phyloP scores from a whole-genome alignment of 2,113 vertebrate species.

The Eleginops maclovinus region DNA sequence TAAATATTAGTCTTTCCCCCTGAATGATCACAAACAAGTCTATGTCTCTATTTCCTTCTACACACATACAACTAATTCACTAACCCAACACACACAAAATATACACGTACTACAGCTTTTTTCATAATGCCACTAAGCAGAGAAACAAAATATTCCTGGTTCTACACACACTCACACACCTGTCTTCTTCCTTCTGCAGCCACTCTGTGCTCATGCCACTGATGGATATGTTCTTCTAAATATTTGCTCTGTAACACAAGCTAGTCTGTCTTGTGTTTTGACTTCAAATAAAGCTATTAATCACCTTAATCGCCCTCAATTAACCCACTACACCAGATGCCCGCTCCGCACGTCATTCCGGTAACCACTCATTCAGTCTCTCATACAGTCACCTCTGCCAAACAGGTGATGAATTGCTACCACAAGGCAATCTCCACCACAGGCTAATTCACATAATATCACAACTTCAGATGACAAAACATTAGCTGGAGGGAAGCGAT shows the following conservation, averaged over 20 bases:
- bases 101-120: constrained; percentile 35
- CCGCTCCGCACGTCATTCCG: constrained; percentile 79
- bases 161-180: constrained; percentile 29
- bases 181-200: constrained; percentile 53
- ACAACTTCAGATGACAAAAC: constrained; percentile 76
- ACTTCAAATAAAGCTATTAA: constrained; percentile 92
- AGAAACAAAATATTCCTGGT: too few relatives aligned
- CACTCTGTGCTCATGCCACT: constrained; percentile 57
- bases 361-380: constrained; percentile 63
- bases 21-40: constrained; percentile 64
- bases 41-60: constrained; percentile 80
- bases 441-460: constrained; percentile 73
- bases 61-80: background rate
- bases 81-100: constrained; percentile 41
- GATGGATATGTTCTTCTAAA: constrained; percentile 84
- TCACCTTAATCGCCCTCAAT: constrained; percentile 90
- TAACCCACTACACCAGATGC: constrained; percentile 84
- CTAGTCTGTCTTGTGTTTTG: constrained; percentile 88
- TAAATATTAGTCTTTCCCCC: constrained; percentile 78
- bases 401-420: constrained; percentile 79
- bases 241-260: constrained; percentile 90
- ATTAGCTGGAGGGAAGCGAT: constrained; percentile 66
- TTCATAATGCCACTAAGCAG: constrained; percentile 28
- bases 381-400: constrained; percentile 71
- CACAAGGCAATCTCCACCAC: constrained; percentile 63